Percentiles rank a stretch among this genome's conserved stretches.
phyloP scores from a whole-genome alignment of 2,888 invertebrate species.

The Pecten maximus region DNA sequence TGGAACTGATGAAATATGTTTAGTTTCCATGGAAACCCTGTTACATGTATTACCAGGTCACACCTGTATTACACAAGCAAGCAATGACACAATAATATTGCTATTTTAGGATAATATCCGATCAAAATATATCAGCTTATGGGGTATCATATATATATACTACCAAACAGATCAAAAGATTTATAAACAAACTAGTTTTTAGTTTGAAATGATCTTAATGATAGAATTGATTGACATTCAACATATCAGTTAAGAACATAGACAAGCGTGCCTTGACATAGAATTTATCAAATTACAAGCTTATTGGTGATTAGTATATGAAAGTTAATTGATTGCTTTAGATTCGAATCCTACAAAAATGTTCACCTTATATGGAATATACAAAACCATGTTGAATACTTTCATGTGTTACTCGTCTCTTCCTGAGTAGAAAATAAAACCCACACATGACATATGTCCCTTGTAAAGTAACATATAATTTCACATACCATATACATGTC shows the following conservation, averaged over 20 bases:
- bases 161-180: not conserved
- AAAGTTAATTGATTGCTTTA: not conserved
- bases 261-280: not conserved
- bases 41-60: not conserved
- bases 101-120: not conserved
- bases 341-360: too few species aligned
- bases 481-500: too few species aligned
- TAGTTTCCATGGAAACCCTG: not conserved
- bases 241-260: not conserved
- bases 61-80: not conserved
- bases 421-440: too few species aligned
- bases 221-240: not conserved
- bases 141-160: not conserved
- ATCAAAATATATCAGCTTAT: not conserved
- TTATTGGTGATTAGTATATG: not conserved
- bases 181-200: not conserved
- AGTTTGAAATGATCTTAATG: not conserved
- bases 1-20: not conserved
- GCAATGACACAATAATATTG: not conserved
- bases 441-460: too few species aligned
- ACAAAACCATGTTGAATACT: too few species aligned
- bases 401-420: too few species aligned
- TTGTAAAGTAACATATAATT: too few species aligned
- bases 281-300: conserved; percentile 3
- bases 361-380: too few species aligned